A percentile compares a stretch with the other conserved stretches of the same genome.
These are phyloP conservation scores for Aplidium turbinatum DNA, from an alignment of 23 tunicate species.

Conservation along the genomic window DNA sequence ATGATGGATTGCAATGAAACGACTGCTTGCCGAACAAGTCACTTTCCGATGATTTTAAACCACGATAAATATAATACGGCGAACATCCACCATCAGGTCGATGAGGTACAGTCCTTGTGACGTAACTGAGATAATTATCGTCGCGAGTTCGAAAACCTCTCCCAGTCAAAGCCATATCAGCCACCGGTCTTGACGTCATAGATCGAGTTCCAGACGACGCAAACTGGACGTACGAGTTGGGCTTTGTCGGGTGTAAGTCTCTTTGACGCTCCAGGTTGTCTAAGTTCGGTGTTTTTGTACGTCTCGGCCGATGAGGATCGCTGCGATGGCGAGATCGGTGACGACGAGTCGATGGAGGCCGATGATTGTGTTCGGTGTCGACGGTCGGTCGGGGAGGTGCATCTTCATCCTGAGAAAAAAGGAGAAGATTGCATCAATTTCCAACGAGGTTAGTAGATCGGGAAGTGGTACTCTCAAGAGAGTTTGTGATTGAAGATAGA, in stretches of 20 bases:
- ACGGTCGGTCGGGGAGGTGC: too few species aligned
- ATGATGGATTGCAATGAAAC: constrained; percentile 19
- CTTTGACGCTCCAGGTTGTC: constrained; percentile 64
- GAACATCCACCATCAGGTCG: not conserved
- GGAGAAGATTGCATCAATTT: too few species aligned
- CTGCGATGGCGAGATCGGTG: constrained; percentile 27
- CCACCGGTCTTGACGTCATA: not conserved
- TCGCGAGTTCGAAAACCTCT: not conserved
- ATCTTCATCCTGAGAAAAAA: too few species aligned
- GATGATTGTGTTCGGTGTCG: not conserved
- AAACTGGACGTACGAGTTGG: constrained; percentile 84
- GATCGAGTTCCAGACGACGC: constrained; percentile 40
- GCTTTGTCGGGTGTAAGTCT: constrained; percentile 81
- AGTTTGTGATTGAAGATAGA: too few species aligned
- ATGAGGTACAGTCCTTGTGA: not conserved
- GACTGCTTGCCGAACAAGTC: constrained; percentile 13
- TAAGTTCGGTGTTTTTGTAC: constrained; percentile 76
- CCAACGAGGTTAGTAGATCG: too few species aligned
- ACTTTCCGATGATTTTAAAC: constrained; percentile 27
- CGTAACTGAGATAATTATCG: not conserved
- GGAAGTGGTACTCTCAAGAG: too few species aligned
- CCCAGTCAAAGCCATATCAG: not conserved
- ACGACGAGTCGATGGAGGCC: not conserved
- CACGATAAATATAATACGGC: constrained; percentile 22
- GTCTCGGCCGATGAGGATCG: constrained; percentile 18